Base-by-base conservation (phyloP, 1,140 invertebrate species). In the Wasmannia auropunctata region DNA sequence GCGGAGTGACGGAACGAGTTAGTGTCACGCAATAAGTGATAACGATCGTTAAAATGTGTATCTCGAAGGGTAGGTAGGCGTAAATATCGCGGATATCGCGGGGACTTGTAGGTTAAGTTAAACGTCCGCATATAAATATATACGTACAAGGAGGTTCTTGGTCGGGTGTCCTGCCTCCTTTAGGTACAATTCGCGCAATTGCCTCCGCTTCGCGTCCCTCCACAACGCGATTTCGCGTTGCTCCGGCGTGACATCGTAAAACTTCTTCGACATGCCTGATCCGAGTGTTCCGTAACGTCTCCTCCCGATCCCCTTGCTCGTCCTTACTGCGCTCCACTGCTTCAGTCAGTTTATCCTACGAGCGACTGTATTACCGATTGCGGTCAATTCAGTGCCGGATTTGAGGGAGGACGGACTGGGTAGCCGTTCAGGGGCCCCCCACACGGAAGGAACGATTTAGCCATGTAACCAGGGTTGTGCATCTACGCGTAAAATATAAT, bases 111-210 rank as follows among this genome's bases (percentile, higher is more conserved):
- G 14, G 25, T 28, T 67, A 87, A 28, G 0, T 62, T 88, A 88
- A 72, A 10, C 79, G 22, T 34, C 28, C 11, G 46, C 7, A 56
- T 60, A 11, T n/a, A n/a, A n/a, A n/a, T 22, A 10, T 84, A 8
- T 84, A 87, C 81, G 14, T 85, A 91, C 87, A 16, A 83, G 19
- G 10, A 76, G 8, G 89, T 94, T 95, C 22, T 95, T 94, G 86
- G 95, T 96, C 16, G 97, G 98, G 92, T 98, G 97, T 1, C 95
- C 96, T 46, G 94, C 93, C 91, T 97, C 95, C 93, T 97, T 97
- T n/a, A 97, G 90, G 92, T 96, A 98, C 91, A 97, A 95, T n/a
- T 95, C 91, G 88, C 97, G 96, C 70, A 97, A 93, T 37, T 93
- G 91, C 49, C 94, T 91, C 87, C 96, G 95, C 86, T 96, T 95